Conservation (phyloP, 2,113 vertebrate genomes). For the Anarrhichthys ocellatus region DNA sequence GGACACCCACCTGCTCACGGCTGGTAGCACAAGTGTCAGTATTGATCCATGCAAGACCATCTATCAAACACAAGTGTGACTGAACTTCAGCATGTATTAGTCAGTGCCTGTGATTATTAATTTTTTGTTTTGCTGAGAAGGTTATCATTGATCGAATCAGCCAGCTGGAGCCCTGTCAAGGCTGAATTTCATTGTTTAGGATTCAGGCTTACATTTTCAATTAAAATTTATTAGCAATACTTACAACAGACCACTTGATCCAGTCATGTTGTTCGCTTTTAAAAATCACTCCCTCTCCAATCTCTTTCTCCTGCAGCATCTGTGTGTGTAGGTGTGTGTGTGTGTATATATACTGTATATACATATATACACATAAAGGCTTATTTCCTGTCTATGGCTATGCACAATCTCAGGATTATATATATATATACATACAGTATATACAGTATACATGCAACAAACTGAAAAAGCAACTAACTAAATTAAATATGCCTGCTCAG, state of each 20-base stretch:
- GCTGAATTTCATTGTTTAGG: slow-evolving; percentile 1
- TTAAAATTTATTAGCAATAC: slow-evolving; percentile 20
- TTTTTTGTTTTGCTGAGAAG: not conserved
- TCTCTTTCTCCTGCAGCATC: too few relatives aligned
- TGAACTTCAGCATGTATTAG: not conserved
- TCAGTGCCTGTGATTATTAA: slow-evolving; percentile 20
- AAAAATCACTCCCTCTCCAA: not conserved
- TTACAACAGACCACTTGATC: slow-evolving; percentile 9
- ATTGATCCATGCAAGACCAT: too few relatives aligned
- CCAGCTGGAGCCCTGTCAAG: slow-evolving; percentile 39
- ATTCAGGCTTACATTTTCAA: not conserved
- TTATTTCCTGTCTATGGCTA: too few relatives aligned
- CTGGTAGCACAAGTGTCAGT: not conserved
- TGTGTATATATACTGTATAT: not conserved
- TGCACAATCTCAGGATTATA: too few relatives aligned
- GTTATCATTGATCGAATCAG: slow-evolving; percentile 19
- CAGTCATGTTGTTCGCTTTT: not conserved
- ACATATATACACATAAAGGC: not conserved
- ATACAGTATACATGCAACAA: not conserved
- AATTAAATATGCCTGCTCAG: not conserved
- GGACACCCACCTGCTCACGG: not conserved
- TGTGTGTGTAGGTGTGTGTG: too few relatives aligned
- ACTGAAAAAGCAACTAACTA: not conserved
- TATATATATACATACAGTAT: too few relatives aligned
- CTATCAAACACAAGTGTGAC: not conserved